These are phyloP conservation scores for Nematostella vectensis DNA, from an alignment of 92 coral and sea anemone species.

Conservation along the genomic window DNA sequence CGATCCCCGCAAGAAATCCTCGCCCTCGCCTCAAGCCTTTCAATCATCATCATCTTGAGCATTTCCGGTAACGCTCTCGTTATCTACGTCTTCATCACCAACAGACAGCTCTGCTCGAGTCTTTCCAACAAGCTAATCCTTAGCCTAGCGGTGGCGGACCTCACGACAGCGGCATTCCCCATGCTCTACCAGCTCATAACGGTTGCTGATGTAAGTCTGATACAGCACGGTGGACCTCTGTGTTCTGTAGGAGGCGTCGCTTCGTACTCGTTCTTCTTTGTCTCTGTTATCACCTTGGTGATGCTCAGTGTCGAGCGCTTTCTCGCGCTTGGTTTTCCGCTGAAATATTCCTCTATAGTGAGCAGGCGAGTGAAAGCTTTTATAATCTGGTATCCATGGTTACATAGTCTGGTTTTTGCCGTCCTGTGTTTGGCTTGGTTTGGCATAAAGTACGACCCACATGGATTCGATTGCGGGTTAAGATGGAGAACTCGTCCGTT, in stretches of 20 bases:
- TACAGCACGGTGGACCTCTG: constrained; percentile 22
- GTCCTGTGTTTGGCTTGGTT: constrained; percentile 13
- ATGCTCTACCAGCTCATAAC: constrained; percentile 31
- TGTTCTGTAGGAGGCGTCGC: constrained; percentile 33
- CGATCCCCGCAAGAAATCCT: constrained; percentile 17
- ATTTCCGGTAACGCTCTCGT: constrained; percentile 32
- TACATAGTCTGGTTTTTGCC: constrained; percentile 21
- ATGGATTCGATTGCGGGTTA: no score
- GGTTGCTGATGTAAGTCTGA: constrained; percentile 7
- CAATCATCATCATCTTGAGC: constrained; percentile 19
- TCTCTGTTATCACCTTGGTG: constrained; percentile 27
- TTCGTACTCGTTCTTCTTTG: constrained; percentile 45
- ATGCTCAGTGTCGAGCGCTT: constrained; percentile 48
- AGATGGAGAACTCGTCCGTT: no score
- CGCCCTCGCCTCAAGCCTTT: constrained; percentile 7
- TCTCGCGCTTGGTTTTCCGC: constrained; percentile 37
- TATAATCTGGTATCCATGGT: constrained; percentile 45
- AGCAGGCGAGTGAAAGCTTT: constrained; percentile 7
- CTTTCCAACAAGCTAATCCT: constrained; percentile 28
- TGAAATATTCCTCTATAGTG: constrained; percentile 14
- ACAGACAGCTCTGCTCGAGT: constrained; percentile 17
- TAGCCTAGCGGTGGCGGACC: constrained; percentile 37
- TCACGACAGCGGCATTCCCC: constrained; percentile 24
- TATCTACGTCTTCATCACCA: constrained; percentile 11
- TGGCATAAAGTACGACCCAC: no score